Evolutionary conservation across 2,888 invertebrate species (phyloP).

Genomic region (Sabatieria punctata): DNA sequence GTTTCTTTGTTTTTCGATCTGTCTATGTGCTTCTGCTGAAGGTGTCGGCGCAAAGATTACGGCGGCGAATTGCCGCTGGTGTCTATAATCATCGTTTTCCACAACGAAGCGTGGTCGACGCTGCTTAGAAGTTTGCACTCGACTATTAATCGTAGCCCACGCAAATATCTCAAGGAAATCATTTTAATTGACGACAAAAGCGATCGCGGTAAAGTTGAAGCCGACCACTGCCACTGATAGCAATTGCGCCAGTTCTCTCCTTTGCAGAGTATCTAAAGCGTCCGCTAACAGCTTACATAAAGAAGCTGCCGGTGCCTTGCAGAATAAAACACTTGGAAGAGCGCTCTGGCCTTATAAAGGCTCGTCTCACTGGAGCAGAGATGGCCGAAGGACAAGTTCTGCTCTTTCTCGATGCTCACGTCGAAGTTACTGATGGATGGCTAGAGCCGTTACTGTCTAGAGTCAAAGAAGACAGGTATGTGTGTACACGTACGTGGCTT

Average conservation of each 20-base stretch:
- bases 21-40: background rate
- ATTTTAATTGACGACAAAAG: conserved; percentile 26
- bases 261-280: conserved; percentile 21
- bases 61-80: conserved; percentile 56
- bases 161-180: conserved; percentile 19
- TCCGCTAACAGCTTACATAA: conserved; percentile 25
- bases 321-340: conserved; percentile 59
- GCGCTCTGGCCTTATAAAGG: conserved; percentile 85
- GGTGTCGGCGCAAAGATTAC: conserved; percentile 9
- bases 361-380: conserved; percentile 77
- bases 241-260: background rate
- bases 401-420: conserved; percentile 91
- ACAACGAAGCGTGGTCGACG: conserved; percentile 98
- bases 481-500: too few species aligned
- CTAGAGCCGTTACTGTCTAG: conserved; percentile 75
- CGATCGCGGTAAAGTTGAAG: conserved; percentile 14
- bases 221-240: background rate
- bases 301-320: conserved; percentile 17
- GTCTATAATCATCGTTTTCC: conserved; percentile 93
- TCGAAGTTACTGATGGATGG: conserved; percentile 90
- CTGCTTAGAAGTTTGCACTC: conserved; percentile 47
- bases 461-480: conserved; percentile 61
- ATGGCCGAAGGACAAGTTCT: conserved; percentile 72
- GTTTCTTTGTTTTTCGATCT: conserved; percentile 3
- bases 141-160: conserved; percentile 24